phyloP scores from a whole-genome alignment of 2,797 vertebrate genomes.

The Falco peregrinus region DNA sequence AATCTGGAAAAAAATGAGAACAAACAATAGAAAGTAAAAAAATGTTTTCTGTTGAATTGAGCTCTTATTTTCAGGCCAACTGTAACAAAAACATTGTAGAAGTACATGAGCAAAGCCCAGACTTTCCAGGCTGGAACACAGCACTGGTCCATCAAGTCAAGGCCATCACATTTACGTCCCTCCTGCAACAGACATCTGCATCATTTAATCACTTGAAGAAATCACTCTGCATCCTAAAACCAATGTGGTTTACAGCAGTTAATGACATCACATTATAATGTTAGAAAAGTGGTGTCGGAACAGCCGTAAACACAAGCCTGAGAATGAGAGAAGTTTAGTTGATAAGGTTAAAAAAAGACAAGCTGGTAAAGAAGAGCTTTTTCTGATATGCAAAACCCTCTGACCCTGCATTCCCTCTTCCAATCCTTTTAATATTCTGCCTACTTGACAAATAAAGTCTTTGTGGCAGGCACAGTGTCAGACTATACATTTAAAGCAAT shows the following conservation, averaged over 20 bases:
- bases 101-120: slow-evolving; percentile 39
- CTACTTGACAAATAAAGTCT: neutral
- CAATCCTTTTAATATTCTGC: neutral
- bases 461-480: neutral
- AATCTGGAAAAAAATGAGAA: slow-evolving; percentile 63
- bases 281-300: neutral
- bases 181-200: neutral
- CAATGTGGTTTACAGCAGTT: neutral
- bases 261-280: neutral
- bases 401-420: neutral
- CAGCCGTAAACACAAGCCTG: neutral
- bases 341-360: neutral
- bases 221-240: neutral
- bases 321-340: neutral
- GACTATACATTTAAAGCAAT: neutral
- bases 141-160: neutral
- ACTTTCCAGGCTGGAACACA: slow-evolving; percentile 16
- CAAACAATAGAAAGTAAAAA: slow-evolving; percentile 63
- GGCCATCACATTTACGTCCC: neutral
- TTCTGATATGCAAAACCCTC: neutral
- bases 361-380: neutral
- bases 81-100: slow-evolving; percentile 43
- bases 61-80: slow-evolving; percentile 21
- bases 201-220: neutral
- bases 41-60: slow-evolving; percentile 48